Conservation (phyloP, 2,113 vertebrate genomes). For the Gallinago media region DNA sequence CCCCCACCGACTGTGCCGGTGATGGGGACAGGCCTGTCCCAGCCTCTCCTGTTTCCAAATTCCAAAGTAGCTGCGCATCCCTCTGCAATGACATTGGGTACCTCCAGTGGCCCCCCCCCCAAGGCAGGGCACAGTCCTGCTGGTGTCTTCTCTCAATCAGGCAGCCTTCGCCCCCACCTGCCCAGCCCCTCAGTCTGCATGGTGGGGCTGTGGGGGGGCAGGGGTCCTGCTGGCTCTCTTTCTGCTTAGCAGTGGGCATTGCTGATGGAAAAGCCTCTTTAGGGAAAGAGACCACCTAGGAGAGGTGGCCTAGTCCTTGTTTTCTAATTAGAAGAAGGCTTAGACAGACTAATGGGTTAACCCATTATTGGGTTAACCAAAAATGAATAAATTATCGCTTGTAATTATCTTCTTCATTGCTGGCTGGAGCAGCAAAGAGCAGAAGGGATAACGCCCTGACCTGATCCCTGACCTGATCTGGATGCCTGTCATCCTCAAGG, state of each 20-base stretch:
- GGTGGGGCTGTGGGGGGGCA: neutral
- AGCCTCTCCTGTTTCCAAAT: neutral
- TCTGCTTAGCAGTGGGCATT: neutral
- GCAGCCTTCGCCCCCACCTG: rapidly evolving
- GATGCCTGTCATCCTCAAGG: neutral
- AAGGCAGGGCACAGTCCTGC: neutral
- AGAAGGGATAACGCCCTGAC: neutral
- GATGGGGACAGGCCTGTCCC: neutral
- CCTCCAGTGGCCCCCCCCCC: no score
- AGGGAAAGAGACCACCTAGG: neutral
- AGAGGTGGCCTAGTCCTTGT: neutral
- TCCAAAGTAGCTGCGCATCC: neutral
- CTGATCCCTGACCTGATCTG: neutral
- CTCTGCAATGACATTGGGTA: rapidly evolving
- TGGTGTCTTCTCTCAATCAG: neutral
- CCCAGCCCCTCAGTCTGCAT: neutral
- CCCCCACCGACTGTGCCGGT: rapidly evolving
- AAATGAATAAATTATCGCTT: neutral
- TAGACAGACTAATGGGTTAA: neutral
- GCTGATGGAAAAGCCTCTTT: neutral
- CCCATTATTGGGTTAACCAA: neutral
- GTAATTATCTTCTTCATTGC: neutral
- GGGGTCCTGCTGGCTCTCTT: neutral
- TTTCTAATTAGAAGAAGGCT: neutral
- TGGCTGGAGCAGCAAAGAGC: neutral